phyloP scores from a whole-genome alignment of 2,888 invertebrate genomes.

The Polyommatus iphigenia region DNA sequence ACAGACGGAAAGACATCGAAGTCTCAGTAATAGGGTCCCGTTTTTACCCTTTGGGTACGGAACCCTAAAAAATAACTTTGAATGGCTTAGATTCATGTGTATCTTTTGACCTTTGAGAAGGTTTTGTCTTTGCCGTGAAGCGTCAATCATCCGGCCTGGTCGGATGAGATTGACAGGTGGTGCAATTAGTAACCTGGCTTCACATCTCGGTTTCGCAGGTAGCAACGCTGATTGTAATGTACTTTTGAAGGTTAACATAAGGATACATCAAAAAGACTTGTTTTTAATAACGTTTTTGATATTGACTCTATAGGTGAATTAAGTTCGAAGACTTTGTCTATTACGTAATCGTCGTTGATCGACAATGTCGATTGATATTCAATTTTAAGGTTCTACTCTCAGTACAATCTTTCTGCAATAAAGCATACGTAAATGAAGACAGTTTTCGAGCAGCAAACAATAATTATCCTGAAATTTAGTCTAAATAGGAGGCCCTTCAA shows the following conservation, averaged over 20 bases:
- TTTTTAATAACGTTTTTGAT: not conserved
- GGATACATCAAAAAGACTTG: not conserved
- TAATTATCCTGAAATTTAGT: not conserved
- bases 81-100: not conserved
- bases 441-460: not conserved
- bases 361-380: too few relatives aligned
- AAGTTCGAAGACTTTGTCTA: too few relatives aligned
- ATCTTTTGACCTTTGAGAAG: not conserved
- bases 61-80: not conserved
- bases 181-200: not conserved
- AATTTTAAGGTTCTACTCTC: not conserved
- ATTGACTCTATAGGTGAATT: not conserved
- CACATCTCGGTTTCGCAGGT: not conserved
- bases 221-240: not conserved
- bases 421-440: not conserved
- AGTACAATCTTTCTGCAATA: not conserved
- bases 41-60: too few relatives aligned
- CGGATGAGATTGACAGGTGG: not conserved
- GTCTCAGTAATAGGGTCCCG: too few relatives aligned
- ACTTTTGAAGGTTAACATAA: not conserved
- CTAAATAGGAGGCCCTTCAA: not conserved
- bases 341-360: too few relatives aligned
- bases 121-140: not conserved
- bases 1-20: too few relatives aligned
- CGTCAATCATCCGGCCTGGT: not conserved